A percentile compares a stretch with the other conserved stretches of the same genome.
These are phyloP conservation scores for Polylopha cassiicola DNA, from an alignment of 2,888 invertebrate species.

Conservation along the genomic window DNA sequence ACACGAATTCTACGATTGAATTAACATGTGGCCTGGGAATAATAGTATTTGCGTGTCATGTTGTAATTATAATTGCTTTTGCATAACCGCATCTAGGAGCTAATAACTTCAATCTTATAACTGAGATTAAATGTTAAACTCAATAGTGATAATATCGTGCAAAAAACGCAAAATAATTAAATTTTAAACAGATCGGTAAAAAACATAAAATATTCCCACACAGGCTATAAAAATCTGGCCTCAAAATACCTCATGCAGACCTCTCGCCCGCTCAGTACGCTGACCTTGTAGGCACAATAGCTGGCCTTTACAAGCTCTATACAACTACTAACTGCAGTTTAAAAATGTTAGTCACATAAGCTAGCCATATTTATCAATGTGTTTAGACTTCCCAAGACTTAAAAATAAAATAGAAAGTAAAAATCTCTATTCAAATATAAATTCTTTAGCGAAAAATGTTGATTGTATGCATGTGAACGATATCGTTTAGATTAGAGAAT, in stretches of 20 bases:
- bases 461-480: no score
- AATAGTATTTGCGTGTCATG: background rate
- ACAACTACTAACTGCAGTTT: constrained; percentile 24
- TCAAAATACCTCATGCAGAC: constrained; percentile 47
- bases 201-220: constrained; percentile 38
- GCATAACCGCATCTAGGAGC: background rate
- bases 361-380: constrained; percentile 24
- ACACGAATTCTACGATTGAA: background rate
- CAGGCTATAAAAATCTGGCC: constrained; percentile 46
- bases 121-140: background rate
- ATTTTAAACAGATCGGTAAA: constrained; percentile 14
- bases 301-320: constrained; percentile 37
- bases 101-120: background rate
- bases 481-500: no score
- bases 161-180: background rate
- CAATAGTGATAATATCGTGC: no score
- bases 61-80: constrained; percentile 5
- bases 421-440: constrained; percentile 18
- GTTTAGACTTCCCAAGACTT: constrained; percentile 7
- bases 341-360: constrained; percentile 33
- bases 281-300: constrained; percentile 67
- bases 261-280: constrained; percentile 48
- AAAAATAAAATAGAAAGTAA: constrained; percentile 16
- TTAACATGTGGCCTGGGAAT: constrained; percentile 6
- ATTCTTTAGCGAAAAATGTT: constrained; percentile 5